Conservation (phyloP, 2,113 vertebrate species). For the Oncorhynchus clarkii region DNA sequence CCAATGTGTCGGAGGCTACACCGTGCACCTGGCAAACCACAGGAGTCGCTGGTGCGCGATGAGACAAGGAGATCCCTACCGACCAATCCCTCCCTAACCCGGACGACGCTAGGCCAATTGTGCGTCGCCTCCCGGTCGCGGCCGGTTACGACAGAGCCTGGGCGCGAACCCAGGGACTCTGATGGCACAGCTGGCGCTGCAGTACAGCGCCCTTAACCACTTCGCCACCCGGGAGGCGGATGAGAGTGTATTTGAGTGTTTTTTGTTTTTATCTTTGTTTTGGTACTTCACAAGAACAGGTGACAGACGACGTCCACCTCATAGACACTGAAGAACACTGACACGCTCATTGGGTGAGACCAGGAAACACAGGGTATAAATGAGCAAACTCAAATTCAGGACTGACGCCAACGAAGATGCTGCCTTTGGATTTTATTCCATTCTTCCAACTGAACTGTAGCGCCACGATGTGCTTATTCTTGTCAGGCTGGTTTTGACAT, state of each 20-base stretch:
- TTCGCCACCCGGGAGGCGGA: no score
- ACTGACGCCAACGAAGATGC: conserved; percentile 80
- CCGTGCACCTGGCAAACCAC: no score
- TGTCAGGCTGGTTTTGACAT: conserved; percentile 66
- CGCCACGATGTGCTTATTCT: conserved; percentile 77
- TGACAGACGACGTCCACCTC: conserved; percentile 79
- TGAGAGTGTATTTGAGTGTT: conserved; percentile 27
- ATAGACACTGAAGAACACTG: conserved; percentile 75
- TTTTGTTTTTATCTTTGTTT: conserved; percentile 30
- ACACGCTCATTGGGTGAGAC: conserved; percentile 72
- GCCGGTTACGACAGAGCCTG: no score
- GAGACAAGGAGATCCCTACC: no score
- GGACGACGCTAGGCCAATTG: no score
- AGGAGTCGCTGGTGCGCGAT: no score
- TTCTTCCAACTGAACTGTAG: conserved; percentile 82
- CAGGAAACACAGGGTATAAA: conserved; percentile 80
- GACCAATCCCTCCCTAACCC: no score
- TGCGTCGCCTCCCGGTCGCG: no score
- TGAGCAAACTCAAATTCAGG: conserved; percentile 78
- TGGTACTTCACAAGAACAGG: conserved; percentile 67
- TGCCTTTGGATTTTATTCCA: conserved; percentile 77
- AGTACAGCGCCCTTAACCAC: no score
- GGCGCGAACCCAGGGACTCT: no score
- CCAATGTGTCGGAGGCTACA: no score
- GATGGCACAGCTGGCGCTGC: no score